Conservation (phyloP, 1,140 invertebrate species). For the Aplysia californica region DNA sequence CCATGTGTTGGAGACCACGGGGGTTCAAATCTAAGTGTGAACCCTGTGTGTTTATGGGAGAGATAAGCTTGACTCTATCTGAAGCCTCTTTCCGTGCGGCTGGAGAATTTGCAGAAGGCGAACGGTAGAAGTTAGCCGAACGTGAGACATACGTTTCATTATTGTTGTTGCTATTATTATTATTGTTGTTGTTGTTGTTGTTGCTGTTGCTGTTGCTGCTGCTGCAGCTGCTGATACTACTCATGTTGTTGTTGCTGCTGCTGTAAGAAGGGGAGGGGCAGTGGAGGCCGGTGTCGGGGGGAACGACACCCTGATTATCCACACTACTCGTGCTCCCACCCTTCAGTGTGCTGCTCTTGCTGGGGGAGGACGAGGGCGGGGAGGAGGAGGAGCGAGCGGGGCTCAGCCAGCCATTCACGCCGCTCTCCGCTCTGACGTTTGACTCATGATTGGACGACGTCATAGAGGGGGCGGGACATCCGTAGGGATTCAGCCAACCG, state of each 20-base stretch:
- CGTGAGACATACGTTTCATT: background rate
- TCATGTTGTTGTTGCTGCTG: background rate
- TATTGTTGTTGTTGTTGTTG: too few species aligned
- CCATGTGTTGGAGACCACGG: constrained; percentile 1
- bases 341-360: constrained; percentile 11
- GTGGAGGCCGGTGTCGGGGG: too few species aligned
- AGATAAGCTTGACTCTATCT: constrained; percentile 13
- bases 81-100: background rate
- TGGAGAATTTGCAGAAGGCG: background rate
- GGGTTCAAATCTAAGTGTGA: too few species aligned
- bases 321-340: constrained; percentile 2
- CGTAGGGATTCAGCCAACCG: constrained; percentile 33
- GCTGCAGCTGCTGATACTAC: too few species aligned
- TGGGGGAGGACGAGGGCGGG: constrained; percentile 2
- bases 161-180: too few species aligned
- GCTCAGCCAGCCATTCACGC: background rate
- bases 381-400: background rate
- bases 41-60: background rate
- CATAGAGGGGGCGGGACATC: constrained; percentile 5
- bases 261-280: background rate
- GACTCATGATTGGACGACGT: too few species aligned
- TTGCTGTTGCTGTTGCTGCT: too few species aligned
- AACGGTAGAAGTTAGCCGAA: background rate
- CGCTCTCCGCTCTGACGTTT: too few species aligned
- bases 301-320: too few species aligned